Base-by-base conservation (phyloP, 1,140 invertebrate species). In the Lasioglossum baleicum region DNA sequence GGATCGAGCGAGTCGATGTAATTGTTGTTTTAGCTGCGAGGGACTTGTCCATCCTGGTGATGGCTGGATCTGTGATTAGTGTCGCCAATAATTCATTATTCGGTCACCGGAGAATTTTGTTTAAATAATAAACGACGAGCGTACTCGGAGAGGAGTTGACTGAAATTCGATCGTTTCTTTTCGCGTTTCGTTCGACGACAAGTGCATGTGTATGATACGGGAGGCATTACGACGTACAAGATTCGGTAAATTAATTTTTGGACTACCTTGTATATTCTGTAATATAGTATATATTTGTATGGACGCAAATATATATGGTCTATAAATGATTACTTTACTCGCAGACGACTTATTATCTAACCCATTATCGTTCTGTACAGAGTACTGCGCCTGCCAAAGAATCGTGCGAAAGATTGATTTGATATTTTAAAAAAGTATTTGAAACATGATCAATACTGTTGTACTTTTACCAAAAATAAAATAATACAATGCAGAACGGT, bases 221-320 rank as follows among this genome's bases (percentile, higher is more conserved):
- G 65, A 67, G 40, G 51, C 51, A 69, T 69, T 69, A 70, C 20
- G 31, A 64, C 13, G 20, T 44, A n/a, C 75, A 51, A 70, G n/a
- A 40, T 71, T 73, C 22, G n/a, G 22, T 79, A 65, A 79, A 79
- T 73, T 79, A 56, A 79, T 73, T 79, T 63, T 79, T 79, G 61
- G 76, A 66, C 64, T 79, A 79, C 70, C 76, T 56, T 79, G 69
- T 72, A 71, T 65, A 73, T 79, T 79, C 70, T 79, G 76, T 79
- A 79, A 73, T 79, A 79, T 79, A 79, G 40, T 79, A 79, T 79
- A 79, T 79, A 73, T 79, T 79, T 79, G 76, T 73, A 79, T 79
- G 61, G 61, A 73, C 44, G 61, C 69, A 79, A 78, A 78, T 79
- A 73, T 65, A 79, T 73, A 64, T 78, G 60, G 35, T 73, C n/a